Evolutionary conservation across 2,888 invertebrate genomes (phyloP).

Genomic region (Andricus quercusramuli): DNA sequence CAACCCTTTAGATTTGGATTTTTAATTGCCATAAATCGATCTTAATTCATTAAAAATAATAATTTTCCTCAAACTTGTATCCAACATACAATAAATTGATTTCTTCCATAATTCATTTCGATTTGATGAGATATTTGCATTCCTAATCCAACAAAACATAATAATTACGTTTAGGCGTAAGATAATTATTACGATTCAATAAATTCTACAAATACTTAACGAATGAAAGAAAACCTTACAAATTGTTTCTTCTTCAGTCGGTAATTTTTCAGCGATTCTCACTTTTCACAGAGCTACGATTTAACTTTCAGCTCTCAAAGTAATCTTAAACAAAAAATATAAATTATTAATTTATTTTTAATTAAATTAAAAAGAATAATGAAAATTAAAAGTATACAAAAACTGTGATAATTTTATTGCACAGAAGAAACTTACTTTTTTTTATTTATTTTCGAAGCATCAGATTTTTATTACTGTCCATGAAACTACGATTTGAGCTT

Average conservation of each 20-base stretch:
- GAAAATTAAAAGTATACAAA: neutral
- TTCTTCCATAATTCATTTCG: too few species aligned
- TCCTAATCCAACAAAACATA: neutral
- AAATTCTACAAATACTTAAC: neutral
- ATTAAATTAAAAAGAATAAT: neutral
- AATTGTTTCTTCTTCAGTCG: neutral
- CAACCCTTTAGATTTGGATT: too few species aligned
- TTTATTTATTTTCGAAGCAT: neutral
- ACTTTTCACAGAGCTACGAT: neutral
- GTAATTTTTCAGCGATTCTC: neutral
- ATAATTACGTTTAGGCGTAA: neutral
- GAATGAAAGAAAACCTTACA: neutral
- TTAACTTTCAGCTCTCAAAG: neutral
- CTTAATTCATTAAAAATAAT: too few species aligned
- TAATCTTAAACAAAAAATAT: neutral
- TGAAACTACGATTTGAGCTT: conserved; percentile 19
- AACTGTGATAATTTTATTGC: neutral
- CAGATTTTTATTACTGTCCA: neutral
- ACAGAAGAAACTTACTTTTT: neutral
- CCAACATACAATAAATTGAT: too few species aligned
- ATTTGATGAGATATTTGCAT: neutral
- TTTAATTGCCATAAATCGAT: too few species aligned
- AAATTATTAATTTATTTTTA: neutral
- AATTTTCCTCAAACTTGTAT: too few species aligned
- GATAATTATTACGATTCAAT: neutral